A percentile compares a stretch with the other conserved stretches of the same genome.
These are phyloP conservation scores for Agapornis canus DNA, from an alignment of 2,797 vertebrate genomes.

Conservation along the genomic window DNA sequence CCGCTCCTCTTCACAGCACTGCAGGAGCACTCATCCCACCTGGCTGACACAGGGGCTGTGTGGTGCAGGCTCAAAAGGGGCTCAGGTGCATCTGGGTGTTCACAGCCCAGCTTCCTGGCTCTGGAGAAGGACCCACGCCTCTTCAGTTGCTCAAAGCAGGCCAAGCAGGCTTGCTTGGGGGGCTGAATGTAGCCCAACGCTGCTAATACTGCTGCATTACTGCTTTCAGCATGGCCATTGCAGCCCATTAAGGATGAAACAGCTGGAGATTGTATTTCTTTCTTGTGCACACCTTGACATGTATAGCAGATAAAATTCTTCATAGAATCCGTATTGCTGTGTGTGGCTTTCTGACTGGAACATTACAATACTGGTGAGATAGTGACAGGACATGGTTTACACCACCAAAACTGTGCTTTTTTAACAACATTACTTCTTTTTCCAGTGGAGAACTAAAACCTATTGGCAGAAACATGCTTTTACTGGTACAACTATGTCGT, in stretches of 20 bases:
- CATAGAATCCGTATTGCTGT: background rate
- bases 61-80: background rate
- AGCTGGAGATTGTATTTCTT: background rate
- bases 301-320: background rate
- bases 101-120: background rate
- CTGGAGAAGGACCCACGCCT: background rate
- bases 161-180: background rate
- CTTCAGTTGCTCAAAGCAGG: background rate
- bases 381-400: background rate
- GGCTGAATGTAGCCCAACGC: background rate
- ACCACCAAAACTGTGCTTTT: background rate
- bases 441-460: background rate
- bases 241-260: background rate
- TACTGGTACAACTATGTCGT: background rate
- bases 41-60: background rate
- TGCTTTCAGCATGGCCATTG: background rate
- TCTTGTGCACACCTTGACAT: background rate
- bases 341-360: background rate
- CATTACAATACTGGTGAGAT: background rate
- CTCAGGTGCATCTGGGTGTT: background rate
- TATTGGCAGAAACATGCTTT: background rate
- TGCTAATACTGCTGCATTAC: background rate
- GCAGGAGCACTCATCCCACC: rapidly evolving
- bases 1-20: background rate
- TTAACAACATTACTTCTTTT: background rate